A percentile compares a stretch with the other conserved stretches of the same genome.
These are phyloP conservation scores for Drosophila leonis DNA, from an alignment of 2,888 invertebrate species.

Conservation along the genomic window DNA sequence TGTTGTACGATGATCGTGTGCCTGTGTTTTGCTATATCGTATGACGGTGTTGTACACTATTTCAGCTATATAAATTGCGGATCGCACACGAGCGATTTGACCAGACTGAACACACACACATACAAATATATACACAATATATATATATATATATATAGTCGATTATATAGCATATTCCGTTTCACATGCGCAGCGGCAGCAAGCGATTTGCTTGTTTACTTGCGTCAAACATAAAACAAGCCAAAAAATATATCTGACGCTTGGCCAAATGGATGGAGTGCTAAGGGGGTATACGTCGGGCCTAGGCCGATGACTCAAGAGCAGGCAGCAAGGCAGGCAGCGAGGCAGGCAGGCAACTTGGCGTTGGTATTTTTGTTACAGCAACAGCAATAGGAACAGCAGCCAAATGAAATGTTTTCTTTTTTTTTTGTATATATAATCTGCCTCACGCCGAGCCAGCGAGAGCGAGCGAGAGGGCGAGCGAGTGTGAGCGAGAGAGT, in stretches of 20 bases:
- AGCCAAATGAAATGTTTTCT: constrained; percentile 42
- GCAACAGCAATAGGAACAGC: constrained; percentile 56
- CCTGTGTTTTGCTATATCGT: constrained; percentile 16
- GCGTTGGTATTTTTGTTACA: constrained; percentile 84
- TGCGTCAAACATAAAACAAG: constrained; percentile 78
- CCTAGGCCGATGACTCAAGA: constrained; percentile 81
- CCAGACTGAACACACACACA: constrained; percentile 45
- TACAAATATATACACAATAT: neutral
- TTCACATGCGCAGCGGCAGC: constrained; percentile 55
- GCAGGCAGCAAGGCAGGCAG: constrained; percentile 26
- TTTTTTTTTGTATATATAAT: constrained; percentile 74
- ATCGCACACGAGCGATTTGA: constrained; percentile 18
- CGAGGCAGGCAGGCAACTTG: constrained; percentile 53
- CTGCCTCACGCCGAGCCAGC: constrained; percentile 56
- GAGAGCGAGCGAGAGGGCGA: constrained; percentile 5
- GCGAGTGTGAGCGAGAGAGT: constrained; percentile 11
- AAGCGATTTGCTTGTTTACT: constrained; percentile 73
- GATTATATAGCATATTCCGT: constrained; percentile 73
- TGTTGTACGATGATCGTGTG: neutral
- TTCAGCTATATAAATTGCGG: constrained; percentile 13
- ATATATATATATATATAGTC: neutral
- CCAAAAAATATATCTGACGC: constrained; percentile 46
- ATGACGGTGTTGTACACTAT: constrained; percentile 22
- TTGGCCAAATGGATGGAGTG: constrained; percentile 17
- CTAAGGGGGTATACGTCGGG: constrained; percentile 27